Base-by-base conservation (phyloP, 2,797 vertebrate species). In the Hafferia zeledoni region DNA sequence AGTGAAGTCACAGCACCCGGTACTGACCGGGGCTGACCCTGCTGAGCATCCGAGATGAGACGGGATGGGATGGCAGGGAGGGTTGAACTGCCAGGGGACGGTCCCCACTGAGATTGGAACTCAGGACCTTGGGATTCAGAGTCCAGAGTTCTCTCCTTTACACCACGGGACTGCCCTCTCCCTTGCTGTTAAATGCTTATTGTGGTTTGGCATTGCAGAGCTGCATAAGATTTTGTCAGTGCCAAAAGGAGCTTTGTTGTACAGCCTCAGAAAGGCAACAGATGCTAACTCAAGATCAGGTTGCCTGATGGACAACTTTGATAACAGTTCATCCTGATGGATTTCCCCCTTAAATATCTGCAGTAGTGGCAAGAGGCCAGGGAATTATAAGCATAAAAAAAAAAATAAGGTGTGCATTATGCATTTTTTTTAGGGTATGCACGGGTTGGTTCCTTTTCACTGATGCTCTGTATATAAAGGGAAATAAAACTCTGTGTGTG, bases 391-490 rank as follows among this genome's bases (percentile, higher is more conserved):
- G 41, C 56, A 24, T 10, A 33, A 22, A 33, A 22, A 14, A 49
- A 56, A 19, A 61, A 46, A 20, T 39, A 24, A 50, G 27, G 13
- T 46, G 18, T 87, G 6, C 25, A 0, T 39, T 9, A 1, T 27
- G 43, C 8, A 3, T n/a, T 8, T 52, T 17, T 19, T 44, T 74
- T 39, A 31, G 49, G 37, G 17, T 17, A 13, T 10, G 47, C 0
- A 0, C n/a, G 13, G 28, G 3, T 75, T 53, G 22, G 8, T 64
- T 81, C 9, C 13, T 79, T 92, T 74, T 70, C 0, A 0, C 20
- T 44, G 33, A 4, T 44, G 37, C 5, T 43, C 5, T 49, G n/a
- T 31, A 20, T 55, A 41, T 76, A 37, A 71, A 39, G 8, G 10
- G 60, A 52, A 59, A 19, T 33, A n/a, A 47, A 83, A 27, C 30